A percentile compares a stretch with the other conserved stretches of the same genome.
Evolutionary conservation across 2,113 vertebrate genomes (phyloP).

Genomic region (Epinephelus cyanopodus): DNA sequence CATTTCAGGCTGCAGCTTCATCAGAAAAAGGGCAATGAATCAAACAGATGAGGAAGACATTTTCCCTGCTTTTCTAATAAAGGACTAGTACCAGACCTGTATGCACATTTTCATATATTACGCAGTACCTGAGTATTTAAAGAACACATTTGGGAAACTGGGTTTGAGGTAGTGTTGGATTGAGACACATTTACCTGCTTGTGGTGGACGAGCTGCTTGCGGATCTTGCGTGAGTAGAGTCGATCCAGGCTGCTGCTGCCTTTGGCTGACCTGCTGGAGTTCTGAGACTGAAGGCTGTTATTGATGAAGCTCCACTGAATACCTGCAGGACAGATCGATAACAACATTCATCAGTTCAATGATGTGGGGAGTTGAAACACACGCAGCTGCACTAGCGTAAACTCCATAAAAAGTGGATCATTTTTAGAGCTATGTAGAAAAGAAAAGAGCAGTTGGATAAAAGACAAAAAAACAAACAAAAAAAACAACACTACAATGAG

Average conservation of each 20-base stretch:
- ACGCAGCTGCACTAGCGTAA: background rate
- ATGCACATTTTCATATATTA: background rate
- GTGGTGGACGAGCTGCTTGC: slow-evolving; percentile 98
- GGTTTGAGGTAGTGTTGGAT: background rate
- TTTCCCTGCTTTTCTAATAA: background rate
- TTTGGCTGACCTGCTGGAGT: slow-evolving; percentile 91
- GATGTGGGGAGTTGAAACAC: too few species aligned
- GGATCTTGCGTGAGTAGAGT: slow-evolving; percentile 97
- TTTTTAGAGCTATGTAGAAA: background rate
- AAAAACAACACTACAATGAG: too few species aligned
- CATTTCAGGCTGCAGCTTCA: background rate
- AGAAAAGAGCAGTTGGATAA: background rate
- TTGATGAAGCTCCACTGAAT: slow-evolving; percentile 99
- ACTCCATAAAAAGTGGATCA: too few species aligned
- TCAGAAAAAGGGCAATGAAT: background rate
- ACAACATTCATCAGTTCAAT: background rate
- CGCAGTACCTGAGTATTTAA: background rate
- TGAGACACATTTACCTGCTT: slow-evolving; percentile 93
- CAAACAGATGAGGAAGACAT: background rate
- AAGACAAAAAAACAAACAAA: background rate
- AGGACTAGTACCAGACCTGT: too few species aligned
- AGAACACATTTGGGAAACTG: background rate
- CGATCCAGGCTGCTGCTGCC: slow-evolving; percentile 96
- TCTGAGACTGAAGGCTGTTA: slow-evolving; percentile 97
- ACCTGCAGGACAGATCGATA: slow-evolving; percentile 70